These are phyloP conservation scores for Rhynchomys soricoides DNA, from an alignment of 2,113 vertebrate species.

Conservation along the genomic window DNA sequence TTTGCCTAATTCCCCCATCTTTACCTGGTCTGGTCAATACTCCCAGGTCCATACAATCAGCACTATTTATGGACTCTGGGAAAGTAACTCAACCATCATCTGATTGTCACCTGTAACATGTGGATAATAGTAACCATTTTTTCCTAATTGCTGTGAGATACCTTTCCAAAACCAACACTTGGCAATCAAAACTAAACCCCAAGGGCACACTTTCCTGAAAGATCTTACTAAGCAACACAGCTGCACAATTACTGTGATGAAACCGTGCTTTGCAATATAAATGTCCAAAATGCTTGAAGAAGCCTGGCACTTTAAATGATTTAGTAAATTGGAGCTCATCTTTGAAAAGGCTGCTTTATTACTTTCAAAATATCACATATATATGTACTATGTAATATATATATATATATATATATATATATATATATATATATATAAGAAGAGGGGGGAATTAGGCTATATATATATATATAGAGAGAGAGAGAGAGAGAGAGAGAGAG, in stretches of 20 bases:
- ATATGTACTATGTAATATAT: not conserved
- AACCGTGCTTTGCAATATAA: conserved; percentile 22
- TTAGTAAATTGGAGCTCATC: conserved; percentile 39
- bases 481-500: not conserved
- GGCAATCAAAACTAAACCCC: conserved; percentile 47
- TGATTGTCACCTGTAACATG: not conserved
- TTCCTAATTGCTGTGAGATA: conserved; percentile 28
- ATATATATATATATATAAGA: not conserved
- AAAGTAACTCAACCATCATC: conserved; percentile 20
- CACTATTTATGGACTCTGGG: not conserved
- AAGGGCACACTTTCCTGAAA: conserved; percentile 21
- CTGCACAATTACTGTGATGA: not conserved
- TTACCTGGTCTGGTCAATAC: not conserved
- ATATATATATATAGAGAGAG: not conserved
- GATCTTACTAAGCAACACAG: not conserved
- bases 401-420: not conserved
- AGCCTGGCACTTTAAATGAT: conserved; percentile 29
- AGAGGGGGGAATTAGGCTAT: too few species aligned
- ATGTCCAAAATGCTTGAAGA: not conserved
- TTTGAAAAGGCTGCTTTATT: conserved; percentile 44
- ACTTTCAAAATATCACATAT: conserved; percentile 37
- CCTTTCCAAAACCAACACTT: conserved; percentile 47
- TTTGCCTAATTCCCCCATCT: not conserved
- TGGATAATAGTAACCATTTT: conserved; percentile 14
- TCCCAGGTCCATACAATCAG: not conserved